phyloP scores from a whole-genome alignment of 2,888 invertebrate species.

The Apamea epomidion region DNA sequence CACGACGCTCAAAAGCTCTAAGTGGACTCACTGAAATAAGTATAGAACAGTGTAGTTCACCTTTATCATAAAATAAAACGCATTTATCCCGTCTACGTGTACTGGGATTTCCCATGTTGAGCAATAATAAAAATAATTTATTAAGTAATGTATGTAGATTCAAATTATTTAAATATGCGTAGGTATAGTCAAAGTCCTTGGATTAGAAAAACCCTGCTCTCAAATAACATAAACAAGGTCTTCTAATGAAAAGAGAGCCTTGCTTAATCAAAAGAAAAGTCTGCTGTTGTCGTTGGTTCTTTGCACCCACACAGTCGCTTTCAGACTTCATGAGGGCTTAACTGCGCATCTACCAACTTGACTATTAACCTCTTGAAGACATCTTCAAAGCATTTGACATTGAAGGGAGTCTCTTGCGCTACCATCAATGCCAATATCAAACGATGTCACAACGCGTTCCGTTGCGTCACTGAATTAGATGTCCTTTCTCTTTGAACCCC shows the following conservation, averaged over 20 bases:
- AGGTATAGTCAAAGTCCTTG: background rate
- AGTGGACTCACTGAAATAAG: background rate
- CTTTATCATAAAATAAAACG: background rate
- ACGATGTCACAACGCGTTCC: conserved; percentile 19
- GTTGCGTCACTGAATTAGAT: conserved; percentile 34
- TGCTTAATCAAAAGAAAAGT: background rate
- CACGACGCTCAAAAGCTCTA: background rate
- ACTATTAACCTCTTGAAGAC: conserved; percentile 2
- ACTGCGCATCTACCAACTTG: background rate
- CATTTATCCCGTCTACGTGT: background rate
- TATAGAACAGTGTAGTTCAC: background rate
- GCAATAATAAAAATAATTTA: background rate
- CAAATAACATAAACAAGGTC: background rate
- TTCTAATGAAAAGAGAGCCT: background rate
- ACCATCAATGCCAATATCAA: conserved; percentile 57
- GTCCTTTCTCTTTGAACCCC: conserved; percentile 54
- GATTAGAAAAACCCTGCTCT: background rate
- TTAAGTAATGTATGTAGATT: background rate
- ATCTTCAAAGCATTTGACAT: conserved; percentile 37
- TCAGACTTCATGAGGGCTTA: background rate
- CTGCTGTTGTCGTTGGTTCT: background rate
- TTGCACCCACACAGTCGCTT: background rate
- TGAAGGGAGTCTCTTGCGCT: conserved; percentile 31
- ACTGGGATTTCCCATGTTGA: background rate
- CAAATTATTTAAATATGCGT: background rate